These are phyloP conservation scores for Linepithema humile DNA, from an alignment of 1,140 invertebrate species.

Conservation along the genomic window DNA sequence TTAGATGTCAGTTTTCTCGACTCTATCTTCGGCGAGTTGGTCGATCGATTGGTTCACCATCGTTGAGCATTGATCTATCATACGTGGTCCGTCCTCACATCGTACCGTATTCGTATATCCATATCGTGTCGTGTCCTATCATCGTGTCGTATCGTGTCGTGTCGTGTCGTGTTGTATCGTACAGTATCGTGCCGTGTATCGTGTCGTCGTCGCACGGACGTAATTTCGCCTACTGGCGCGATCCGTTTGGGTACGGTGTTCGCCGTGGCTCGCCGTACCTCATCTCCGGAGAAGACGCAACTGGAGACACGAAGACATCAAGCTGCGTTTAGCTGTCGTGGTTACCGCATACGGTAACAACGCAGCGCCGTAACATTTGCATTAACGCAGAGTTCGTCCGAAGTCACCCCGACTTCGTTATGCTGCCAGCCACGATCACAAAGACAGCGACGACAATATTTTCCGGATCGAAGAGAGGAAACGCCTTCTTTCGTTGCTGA, in stretches of 20 bases:
- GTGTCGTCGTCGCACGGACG: neutral
- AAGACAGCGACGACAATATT: constrained; percentile 48
- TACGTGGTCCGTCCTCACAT: neutral
- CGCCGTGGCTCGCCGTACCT: neutral
- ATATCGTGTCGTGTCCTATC: neutral
- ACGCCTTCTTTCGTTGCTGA: constrained; percentile 58
- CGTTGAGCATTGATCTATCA: neutral
- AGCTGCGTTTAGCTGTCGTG: neutral
- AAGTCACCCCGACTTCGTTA: constrained; percentile 57
- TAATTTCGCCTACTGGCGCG: constrained; percentile 2
- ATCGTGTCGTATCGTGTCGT: neutral
- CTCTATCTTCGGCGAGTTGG: neutral
- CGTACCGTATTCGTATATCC: neutral
- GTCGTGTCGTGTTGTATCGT: neutral
- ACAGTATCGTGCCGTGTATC: neutral
- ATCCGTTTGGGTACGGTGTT: neutral
- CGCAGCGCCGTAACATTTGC: neutral
- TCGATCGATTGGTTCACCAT: neutral
- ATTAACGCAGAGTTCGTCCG: neutral
- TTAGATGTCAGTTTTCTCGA: neutral
- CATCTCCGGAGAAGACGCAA: neutral
- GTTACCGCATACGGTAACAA: neutral
- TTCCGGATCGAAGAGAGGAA: constrained; percentile 1
- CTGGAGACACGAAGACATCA: too few relatives aligned
- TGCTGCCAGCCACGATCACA: constrained; percentile 65